phyloP scores from a whole-genome alignment of 1,140 invertebrate species.

The Dendrolimus kikuchii region DNA sequence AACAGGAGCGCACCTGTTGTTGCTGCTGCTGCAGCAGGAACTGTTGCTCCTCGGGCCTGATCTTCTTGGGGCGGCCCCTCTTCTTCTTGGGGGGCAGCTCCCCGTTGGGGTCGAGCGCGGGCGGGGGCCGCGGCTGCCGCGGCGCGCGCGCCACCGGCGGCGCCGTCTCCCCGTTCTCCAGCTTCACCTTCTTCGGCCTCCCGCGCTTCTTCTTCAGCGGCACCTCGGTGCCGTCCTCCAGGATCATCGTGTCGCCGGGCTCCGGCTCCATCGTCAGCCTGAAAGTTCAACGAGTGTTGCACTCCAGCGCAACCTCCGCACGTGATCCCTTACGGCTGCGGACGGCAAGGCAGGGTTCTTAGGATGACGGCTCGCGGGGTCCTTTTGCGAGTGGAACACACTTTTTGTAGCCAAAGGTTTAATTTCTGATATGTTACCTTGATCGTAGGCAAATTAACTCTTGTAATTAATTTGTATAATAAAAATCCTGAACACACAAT shows the following conservation, averaged over 20 bases:
- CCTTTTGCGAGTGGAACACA: too few relatives aligned
- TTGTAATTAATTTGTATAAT: too few relatives aligned
- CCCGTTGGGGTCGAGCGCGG: slow-evolving; percentile 32
- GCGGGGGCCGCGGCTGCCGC: slow-evolving; percentile 63
- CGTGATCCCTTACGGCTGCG: background rate
- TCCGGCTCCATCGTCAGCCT: slow-evolving; percentile 70
- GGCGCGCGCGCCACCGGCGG: slow-evolving; percentile 73
- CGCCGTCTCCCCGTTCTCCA: slow-evolving; percentile 77
- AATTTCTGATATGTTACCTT: too few relatives aligned
- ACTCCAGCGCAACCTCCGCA: slow-evolving; percentile 22
- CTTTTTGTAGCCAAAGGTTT: too few relatives aligned
- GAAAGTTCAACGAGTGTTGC: slow-evolving; percentile 22
- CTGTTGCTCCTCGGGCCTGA: slow-evolving; percentile 75
- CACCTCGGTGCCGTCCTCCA: slow-evolving; percentile 76
- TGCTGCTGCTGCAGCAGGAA: slow-evolving; percentile 59
- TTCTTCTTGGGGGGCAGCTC: slow-evolving; percentile 85
- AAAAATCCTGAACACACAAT: too few relatives aligned
- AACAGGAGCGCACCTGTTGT: slow-evolving; percentile 20
- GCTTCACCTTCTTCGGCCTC: slow-evolving; percentile 89
- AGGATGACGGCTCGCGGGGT: too few relatives aligned
- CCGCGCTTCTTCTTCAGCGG: slow-evolving; percentile 91
- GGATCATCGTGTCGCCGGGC: slow-evolving; percentile 62
- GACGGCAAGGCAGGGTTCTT: too few relatives aligned
- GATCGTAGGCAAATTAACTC: too few relatives aligned
- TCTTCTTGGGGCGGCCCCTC: slow-evolving; percentile 87